These are phyloP conservation scores for Drosophila ananassae DNA, from an alignment of 1,140 invertebrate genomes.

Conservation along the genomic window DNA sequence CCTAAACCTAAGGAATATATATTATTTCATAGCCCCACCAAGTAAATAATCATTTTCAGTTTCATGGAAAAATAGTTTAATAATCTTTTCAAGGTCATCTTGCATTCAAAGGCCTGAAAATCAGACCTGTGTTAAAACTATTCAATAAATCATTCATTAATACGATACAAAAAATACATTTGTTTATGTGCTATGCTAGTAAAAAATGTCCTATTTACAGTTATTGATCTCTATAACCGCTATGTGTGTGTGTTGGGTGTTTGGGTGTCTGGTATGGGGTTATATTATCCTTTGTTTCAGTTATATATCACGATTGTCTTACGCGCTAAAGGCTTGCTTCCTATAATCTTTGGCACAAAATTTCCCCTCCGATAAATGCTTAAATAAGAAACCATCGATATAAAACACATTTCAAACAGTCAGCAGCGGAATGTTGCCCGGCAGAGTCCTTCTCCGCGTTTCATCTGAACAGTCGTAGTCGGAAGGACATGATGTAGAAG, in stretches of 20 bases:
- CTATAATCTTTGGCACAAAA: constrained; percentile 69
- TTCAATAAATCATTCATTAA: constrained; percentile 53
- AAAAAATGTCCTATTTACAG: constrained; percentile 47
- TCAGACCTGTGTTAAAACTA: constrained; percentile 42
- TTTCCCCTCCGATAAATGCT: constrained; percentile 46
- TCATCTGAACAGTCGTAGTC: constrained; percentile 82
- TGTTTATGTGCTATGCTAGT: constrained; percentile 32
- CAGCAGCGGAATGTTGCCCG: constrained; percentile 58
- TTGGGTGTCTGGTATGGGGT: constrained; percentile 8
- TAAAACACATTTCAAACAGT: constrained; percentile 29
- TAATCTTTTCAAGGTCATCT: constrained; percentile 40
- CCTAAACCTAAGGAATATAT: too few species aligned
- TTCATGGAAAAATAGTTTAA: constrained; percentile 29
- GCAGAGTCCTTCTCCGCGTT: constrained; percentile 1
- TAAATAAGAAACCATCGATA: constrained; percentile 36
- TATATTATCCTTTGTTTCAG: constrained; percentile 36
- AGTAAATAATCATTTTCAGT: background rate
- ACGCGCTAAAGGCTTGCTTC: constrained; percentile 46
- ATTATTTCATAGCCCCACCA: background rate
- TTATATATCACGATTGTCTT: constrained; percentile 75
- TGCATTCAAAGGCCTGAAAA: constrained; percentile 30
- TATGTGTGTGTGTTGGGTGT: constrained; percentile 22
- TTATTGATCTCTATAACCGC: constrained; percentile 31
- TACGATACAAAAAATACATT: constrained; percentile 57
- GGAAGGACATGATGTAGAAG: constrained; percentile 82